Conservation (phyloP, 2,888 invertebrate species). For the Lacanobia wlatinum region DNA sequence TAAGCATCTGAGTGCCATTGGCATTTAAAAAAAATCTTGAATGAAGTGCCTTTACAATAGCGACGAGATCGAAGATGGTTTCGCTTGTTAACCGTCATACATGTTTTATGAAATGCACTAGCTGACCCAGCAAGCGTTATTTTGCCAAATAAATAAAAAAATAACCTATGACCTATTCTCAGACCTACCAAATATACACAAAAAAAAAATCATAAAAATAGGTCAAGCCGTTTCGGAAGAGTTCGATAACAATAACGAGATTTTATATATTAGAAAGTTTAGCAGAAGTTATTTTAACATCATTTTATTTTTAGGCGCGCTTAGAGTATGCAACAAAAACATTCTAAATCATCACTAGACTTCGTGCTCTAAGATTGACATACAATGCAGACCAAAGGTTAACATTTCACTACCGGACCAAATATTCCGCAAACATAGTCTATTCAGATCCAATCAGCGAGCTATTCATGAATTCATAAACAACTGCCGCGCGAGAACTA, state of each 20-base stretch:
- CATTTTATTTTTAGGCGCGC: conserved; percentile 2
- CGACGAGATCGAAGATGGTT: background rate
- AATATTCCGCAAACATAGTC: conserved; percentile 30
- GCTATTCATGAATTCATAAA: conserved; percentile 43
- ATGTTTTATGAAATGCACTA: too few species aligned
- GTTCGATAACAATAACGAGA: too few species aligned
- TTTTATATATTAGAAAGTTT: too few species aligned
- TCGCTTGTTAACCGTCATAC: too few species aligned
- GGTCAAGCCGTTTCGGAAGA: too few species aligned
- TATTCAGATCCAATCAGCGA: conserved; percentile 15
- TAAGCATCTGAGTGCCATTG: background rate
- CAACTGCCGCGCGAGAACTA: conserved; percentile 15
- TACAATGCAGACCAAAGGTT: conserved; percentile 22
- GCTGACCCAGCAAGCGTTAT: too few species aligned
- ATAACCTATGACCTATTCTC: too few species aligned
- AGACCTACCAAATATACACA: too few species aligned
- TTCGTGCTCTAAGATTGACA: conserved; percentile 16
- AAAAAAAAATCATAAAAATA: too few species aligned
- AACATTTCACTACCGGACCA: conserved; percentile 1
- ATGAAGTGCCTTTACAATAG: background rate
- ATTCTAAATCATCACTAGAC: background rate
- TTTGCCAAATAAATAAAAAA: too few species aligned
- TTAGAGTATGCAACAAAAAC: background rate
- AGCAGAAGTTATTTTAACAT: background rate
- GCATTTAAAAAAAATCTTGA: background rate